Percentiles rank a stretch among this genome's conserved stretches.
These are phyloP conservation scores for Paraescarpia echinospica DNA, from an alignment of 1,140 invertebrate genomes.

Conservation along the genomic window DNA sequence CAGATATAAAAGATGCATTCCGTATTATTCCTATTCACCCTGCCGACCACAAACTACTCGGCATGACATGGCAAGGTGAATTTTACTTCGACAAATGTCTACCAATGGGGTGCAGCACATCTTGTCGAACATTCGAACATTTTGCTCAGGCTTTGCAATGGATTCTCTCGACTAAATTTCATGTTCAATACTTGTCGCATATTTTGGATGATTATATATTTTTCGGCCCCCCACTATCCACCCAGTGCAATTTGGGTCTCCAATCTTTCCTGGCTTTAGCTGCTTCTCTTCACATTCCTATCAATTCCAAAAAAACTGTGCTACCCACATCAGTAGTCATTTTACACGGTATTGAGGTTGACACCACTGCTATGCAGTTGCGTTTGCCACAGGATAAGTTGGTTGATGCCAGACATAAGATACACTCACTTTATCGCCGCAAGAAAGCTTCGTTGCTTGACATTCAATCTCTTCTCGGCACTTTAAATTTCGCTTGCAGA, in stretches of 20 bases:
- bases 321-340: too few species aligned
- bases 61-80: background rate
- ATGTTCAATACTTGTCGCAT: background rate
- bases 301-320: background rate
- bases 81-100: constrained; percentile 1
- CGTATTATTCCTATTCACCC: constrained; percentile 10
- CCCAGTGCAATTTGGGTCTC: background rate
- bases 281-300: background rate
- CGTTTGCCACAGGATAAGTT: too few species aligned
- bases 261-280: background rate
- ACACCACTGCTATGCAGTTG: too few species aligned
- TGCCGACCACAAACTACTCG: background rate
- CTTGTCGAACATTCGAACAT: constrained; percentile 7
- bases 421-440: too few species aligned
- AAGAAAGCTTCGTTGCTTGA: too few species aligned
- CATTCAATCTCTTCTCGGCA: too few species aligned
- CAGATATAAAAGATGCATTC: constrained; percentile 6
- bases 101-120: constrained; percentile 1
- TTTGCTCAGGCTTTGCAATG: constrained; percentile 6
- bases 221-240: background rate
- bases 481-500: too few species aligned
- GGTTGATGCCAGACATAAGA: too few species aligned
- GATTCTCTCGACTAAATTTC: background rate
- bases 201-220: constrained; percentile 9
- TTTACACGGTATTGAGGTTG: too few species aligned